phyloP scores from a whole-genome alignment of 2,797 vertebrate species.

The Hoplostethus atlanticus region DNA sequence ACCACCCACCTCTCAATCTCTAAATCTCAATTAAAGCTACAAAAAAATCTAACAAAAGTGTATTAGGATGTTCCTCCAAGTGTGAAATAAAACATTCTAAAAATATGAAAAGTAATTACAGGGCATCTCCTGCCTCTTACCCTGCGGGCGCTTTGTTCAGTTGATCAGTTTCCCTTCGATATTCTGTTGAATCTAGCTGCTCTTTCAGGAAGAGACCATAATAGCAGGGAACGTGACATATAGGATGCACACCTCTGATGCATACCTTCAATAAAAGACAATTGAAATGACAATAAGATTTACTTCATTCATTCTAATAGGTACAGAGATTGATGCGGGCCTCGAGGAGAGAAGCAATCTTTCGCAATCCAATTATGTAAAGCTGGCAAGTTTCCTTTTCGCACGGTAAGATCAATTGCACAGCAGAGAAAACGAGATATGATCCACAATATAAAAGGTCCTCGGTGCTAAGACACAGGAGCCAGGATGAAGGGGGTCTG shows the following conservation, averaged over 20 bases:
- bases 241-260: conserved; percentile 64
- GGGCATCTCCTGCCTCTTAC: background rate
- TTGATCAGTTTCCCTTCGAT: conserved; percentile 45
- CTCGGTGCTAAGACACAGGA: conserved; percentile 10
- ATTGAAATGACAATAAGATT: conserved; percentile 82
- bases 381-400: conserved; percentile 72
- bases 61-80: background rate
- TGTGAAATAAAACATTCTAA: conserved; percentile 13
- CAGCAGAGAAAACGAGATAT: conserved; percentile 60
- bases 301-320: conserved; percentile 77
- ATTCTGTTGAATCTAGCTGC: conserved; percentile 40
- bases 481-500: conserved; percentile 14
- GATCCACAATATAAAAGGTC: conserved; percentile 47
- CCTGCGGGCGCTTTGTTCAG: conserved; percentile 27
- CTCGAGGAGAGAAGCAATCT: conserved; percentile 72
- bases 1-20: background rate
- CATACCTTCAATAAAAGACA: conserved; percentile 78
- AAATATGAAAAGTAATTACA: conserved; percentile 9
- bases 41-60: background rate
- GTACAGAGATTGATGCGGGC: conserved; percentile 69
- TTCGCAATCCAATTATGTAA: conserved; percentile 82
- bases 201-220: conserved; percentile 57
- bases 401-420: conserved; percentile 70
- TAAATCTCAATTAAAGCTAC: background rate
- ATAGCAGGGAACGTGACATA: conserved; percentile 50